Base-by-base conservation (phyloP, 2,888 invertebrate genomes). In the Chrysina gloriosa region DNA sequence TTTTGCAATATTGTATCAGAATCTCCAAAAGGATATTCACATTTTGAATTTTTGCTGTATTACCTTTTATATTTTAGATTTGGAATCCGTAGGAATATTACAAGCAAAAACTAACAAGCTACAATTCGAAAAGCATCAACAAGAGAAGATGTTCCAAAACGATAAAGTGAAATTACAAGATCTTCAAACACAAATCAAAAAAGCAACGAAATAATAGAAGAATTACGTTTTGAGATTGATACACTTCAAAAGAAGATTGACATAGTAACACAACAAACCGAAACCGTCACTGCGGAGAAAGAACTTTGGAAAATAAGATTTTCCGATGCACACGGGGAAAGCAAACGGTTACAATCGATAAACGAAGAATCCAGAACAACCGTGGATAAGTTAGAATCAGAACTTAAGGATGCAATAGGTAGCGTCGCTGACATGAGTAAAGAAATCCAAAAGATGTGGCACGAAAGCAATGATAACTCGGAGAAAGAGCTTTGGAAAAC, bases 281-380 rank as follows among this genome's bases (percentile, higher is more conserved):
- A 61, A 14, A 25, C 31, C 11, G 7, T 61, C 14, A 11, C 23
- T 2, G 11, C 65, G 1, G 69, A 69, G 19, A 69, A 65, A n/a
- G 69, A 65, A 29, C 52, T 69, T 19, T 69, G 69, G 69, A 69
- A 65, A 52, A 58, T 65, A 39, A 47, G 69, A 5, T 69, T 65
- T 23, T 42, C 34, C 16, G 56, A 65, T 16, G 61, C 52, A 9
- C 65, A 69, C 23, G 52, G 39, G n/a, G 65, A 65, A 64, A 69
- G 52, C 14, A 47, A 52, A 31, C 39, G 31, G 19, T 39, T 65
- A 16, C 48, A 48, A 23, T 11, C 36, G 1, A n/a, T 48, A 27
- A 65, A 61, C 29, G 50, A 61, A n/a, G 48, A 65, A 39, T 65
- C 36, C 14, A 34, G 39, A 48, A 11, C 7, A 7, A 61, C 25